Evolutionary conservation across 2,113 vertebrate genomes (phyloP), one percentile per base, ranked within the genome.

Genomic region (Sclerurus mexicanus): DNA sequence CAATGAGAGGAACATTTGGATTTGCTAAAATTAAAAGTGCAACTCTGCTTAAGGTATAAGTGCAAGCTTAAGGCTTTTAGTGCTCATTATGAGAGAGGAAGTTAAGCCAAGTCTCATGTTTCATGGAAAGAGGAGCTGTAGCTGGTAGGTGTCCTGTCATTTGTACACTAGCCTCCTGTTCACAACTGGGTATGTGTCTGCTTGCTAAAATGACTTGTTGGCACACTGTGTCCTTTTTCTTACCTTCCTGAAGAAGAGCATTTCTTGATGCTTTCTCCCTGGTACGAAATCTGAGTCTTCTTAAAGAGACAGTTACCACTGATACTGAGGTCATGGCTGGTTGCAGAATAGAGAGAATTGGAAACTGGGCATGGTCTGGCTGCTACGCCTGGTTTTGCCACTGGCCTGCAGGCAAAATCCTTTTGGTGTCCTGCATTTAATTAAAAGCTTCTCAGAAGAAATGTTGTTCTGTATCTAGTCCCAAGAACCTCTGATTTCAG

Each of bases 11-110:
- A 90, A 82, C 86, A 42, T 87, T 92, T 87, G 47, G 73, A 60
- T 84, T 64, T 56, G 40, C 88, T 96, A 85, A 95, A 96, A 96
- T 90, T 96, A 95, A 94, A 96, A 94, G 80, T 5, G 1, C 76
- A 82, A 76, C 37, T 92, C 76, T 76, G 44, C 60, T 87, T 78
- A 81, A 86, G 60, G 52, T 84, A 33, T 39, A 79, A 94, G 68
- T 71, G 50, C 40, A 92, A 88, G 21, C 80, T 94, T 88, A 85
- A 74, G 63, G 52, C 72, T 96, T 96, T 96, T 75, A 88, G 75
- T 60, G 68, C 27, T 92, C 62, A 37, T 83, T 77, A 75, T 78
- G 68, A 80, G 53, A 66, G 60, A 77, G 68, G 47, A 95, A 96
- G 93, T 92, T 58, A 84, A 59, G 40, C 40, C 8, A 67, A 59